phyloP scores from a whole-genome alignment of 2,113 vertebrate genomes.

The Pleuronectes platessa region DNA sequence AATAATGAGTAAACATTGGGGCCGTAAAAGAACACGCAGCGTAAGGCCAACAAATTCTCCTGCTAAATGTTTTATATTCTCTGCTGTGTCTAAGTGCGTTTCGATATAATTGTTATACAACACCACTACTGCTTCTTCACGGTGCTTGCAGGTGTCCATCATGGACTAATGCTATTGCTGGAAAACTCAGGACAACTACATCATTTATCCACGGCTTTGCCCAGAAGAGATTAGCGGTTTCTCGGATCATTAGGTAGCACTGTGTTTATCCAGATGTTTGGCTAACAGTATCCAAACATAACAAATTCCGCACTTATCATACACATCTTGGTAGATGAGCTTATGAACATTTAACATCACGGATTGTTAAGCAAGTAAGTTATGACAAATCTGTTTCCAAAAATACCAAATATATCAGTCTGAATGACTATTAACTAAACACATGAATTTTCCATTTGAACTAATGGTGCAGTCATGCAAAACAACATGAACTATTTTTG shows the following conservation, averaged over 20 bases:
- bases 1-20: constrained; percentile 13
- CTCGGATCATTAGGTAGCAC: constrained; percentile 14
- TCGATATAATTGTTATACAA: not conserved
- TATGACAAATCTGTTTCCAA: constrained; percentile 14
- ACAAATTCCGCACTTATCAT: not conserved
- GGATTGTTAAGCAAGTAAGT: not conserved
- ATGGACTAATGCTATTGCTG: constrained; percentile 4
- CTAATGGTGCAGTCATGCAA: not conserved
- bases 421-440: not conserved
- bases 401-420: not conserved
- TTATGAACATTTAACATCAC: not conserved
- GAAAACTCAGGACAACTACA: not conserved
- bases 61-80: constrained; percentile 8
- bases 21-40: not conserved
- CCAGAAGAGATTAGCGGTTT: not conserved
- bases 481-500: not conserved
- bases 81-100: not conserved
- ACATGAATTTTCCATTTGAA: not conserved
- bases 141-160: constrained; percentile 17
- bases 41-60: not conserved
- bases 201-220: constrained; percentile 13
- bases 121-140: not conserved
- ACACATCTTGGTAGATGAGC: not conserved
- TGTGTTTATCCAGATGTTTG: constrained; percentile 28
- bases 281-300: not conserved